phyloP scores from a whole-genome alignment of 2,888 invertebrate genomes.

The Lochmaea crataegi region DNA sequence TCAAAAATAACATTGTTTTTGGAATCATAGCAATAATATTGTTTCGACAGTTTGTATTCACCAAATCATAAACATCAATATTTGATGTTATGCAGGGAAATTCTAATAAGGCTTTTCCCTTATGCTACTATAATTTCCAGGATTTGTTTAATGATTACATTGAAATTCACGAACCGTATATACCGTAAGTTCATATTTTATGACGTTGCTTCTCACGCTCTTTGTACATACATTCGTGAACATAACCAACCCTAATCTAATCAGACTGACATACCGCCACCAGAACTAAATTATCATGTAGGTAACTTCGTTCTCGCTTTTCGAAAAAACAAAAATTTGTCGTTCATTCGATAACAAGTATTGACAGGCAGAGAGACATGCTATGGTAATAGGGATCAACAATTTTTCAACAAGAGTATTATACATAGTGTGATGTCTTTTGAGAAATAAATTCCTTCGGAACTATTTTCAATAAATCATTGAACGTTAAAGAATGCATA shows the following conservation, averaged over 20 bases:
- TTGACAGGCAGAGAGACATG: background rate
- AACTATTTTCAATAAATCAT: too few species aligned
- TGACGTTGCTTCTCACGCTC: constrained; percentile 21
- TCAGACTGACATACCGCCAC: constrained; percentile 22
- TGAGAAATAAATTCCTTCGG: too few species aligned
- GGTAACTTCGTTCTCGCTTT: background rate
- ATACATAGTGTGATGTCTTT: too few species aligned
- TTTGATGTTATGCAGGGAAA: background rate
- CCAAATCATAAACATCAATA: background rate
- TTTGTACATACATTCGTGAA: constrained; percentile 29
- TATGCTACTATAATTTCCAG: background rate
- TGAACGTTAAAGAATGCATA: too few species aligned
- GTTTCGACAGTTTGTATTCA: background rate
- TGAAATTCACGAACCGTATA: constrained; percentile 32
- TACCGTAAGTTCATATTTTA: constrained; percentile 27
- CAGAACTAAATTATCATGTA: constrained; percentile 7
- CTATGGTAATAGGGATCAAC: too few species aligned
- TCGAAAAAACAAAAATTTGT: background rate
- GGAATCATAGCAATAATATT: background rate
- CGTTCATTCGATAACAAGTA: background rate
- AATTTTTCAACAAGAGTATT: too few species aligned
- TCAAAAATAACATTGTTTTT: background rate
- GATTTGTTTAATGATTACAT: constrained; percentile 25
- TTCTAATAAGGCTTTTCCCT: background rate
- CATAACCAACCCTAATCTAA: constrained; percentile 30